Evolutionary conservation across 2,797 vertebrate species (phyloP).

Genomic region (Eulemur coronatus): DNA sequence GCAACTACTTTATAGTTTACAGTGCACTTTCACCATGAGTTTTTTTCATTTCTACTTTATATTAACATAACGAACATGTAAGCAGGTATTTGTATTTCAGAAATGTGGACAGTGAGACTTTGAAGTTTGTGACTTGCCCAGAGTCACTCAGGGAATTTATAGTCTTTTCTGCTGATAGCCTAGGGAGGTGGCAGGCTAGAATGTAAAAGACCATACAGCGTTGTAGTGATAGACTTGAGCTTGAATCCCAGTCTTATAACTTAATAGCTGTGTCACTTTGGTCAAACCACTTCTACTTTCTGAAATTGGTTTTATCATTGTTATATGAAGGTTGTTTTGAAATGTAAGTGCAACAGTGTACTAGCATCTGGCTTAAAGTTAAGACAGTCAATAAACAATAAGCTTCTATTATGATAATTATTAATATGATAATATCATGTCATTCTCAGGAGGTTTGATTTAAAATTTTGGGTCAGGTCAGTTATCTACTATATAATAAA

Average conservation of each 20-base stretch:
- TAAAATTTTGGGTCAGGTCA: conserved; percentile 12
- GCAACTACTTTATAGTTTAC: neutral
- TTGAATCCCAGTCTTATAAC: neutral
- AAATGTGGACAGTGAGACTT: neutral
- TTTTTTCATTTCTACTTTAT: neutral
- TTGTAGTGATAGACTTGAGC: neutral
- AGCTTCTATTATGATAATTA: neutral
- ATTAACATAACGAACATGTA: neutral
- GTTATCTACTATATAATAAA: neutral
- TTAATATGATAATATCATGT: neutral
- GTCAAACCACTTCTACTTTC: neutral
- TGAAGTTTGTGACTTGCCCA: neutral
- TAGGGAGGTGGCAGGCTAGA: neutral
- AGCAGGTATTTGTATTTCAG: neutral
- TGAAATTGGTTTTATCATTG: conserved; percentile 8
- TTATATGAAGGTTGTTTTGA: neutral
- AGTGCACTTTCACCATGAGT: neutral
- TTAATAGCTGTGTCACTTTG: neutral
- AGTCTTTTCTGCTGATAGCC: neutral
- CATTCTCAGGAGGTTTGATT: conserved; percentile 18
- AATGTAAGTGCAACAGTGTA: neutral
- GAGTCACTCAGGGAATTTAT: neutral
- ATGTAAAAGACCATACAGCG: neutral
- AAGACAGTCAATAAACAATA: neutral
- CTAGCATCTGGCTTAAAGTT: neutral